Evolutionary conservation across 2,888 invertebrate genomes (phyloP).

Genomic region (Ochropleura leucogaster): DNA sequence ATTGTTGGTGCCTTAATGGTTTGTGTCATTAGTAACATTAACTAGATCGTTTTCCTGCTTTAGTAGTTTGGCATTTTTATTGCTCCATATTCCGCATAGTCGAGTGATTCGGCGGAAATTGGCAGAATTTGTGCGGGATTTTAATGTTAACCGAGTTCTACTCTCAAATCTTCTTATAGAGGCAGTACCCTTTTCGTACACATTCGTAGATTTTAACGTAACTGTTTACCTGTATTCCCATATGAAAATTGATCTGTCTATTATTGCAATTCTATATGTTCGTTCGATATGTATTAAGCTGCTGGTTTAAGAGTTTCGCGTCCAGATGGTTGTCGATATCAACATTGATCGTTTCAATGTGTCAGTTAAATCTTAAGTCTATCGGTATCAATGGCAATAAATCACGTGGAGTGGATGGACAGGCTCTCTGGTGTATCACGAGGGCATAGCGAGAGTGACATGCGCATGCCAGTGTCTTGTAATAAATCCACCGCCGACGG

Average conservation of each 20-base stretch:
- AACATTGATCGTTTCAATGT: not conserved
- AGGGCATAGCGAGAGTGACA: slow-evolving; percentile 71
- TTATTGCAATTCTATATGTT: not conserved
- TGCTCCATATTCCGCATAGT: not conserved
- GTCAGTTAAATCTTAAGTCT: slow-evolving; percentile 8
- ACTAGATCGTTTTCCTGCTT: slow-evolving; percentile 7
- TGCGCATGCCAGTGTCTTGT: slow-evolving; percentile 66
- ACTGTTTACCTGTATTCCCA: not conserved
- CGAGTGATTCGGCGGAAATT: not conserved
- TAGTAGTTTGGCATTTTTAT: not conserved
- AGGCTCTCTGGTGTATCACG: slow-evolving; percentile 55
- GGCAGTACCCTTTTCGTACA: not conserved
- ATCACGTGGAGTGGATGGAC: slow-evolving; percentile 49
- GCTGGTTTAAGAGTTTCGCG: not conserved
- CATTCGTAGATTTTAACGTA: not conserved
- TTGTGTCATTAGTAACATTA: slow-evolving; percentile 1
- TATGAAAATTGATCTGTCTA: not conserved
- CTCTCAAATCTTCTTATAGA: not conserved
- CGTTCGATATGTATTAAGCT: not conserved
- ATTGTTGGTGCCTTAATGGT: slow-evolving; percentile 14
- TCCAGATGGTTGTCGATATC: not conserved
- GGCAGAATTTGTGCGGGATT: not conserved
- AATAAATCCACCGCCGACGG: slow-evolving; percentile 77
- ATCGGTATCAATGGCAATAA: slow-evolving; percentile 26
- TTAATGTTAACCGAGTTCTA: not conserved